Conservation (phyloP, 2,113 vertebrate genomes). For the Amphiprion percula region DNA sequence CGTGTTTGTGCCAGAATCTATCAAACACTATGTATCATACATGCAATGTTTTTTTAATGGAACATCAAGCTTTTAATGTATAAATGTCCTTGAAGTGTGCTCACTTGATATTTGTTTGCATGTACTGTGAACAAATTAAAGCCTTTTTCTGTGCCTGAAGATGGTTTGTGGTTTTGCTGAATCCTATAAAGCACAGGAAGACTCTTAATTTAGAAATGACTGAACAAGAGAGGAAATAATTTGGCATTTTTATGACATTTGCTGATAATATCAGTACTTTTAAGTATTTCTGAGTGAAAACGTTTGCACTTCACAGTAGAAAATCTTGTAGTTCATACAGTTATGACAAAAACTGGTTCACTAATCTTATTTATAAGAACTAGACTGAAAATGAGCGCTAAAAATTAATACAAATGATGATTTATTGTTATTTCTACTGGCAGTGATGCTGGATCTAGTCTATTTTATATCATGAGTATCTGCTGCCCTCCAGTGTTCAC, state of each 20-base stretch:
- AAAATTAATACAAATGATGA: background rate
- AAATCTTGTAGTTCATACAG: background rate
- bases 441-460: background rate
- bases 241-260: too few relatives aligned
- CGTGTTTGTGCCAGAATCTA: conserved; percentile 15
- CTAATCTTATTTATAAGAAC: background rate
- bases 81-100: conserved; percentile 15
- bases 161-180: background rate
- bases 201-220: background rate
- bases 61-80: conserved; percentile 33
- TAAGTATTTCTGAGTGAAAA: too few relatives aligned
- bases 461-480: background rate
- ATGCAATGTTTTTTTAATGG: conserved; percentile 12
- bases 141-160: conserved; percentile 16
- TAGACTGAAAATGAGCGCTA: background rate
- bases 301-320: too few relatives aligned
- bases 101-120: conserved; percentile 51
- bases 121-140: conserved; percentile 61
- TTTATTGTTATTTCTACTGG: background rate
- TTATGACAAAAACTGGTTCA: background rate
- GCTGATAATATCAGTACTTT: too few relatives aligned
- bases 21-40: conserved; percentile 16
- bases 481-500: conserved; percentile 7
- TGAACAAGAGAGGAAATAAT: too few relatives aligned
- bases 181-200: background rate